Percentiles rank a stretch among this genome's conserved stretches.
These are phyloP conservation scores for Polyploca ridens DNA, from an alignment of 2,888 invertebrate genomes.

Conservation along the genomic window DNA sequence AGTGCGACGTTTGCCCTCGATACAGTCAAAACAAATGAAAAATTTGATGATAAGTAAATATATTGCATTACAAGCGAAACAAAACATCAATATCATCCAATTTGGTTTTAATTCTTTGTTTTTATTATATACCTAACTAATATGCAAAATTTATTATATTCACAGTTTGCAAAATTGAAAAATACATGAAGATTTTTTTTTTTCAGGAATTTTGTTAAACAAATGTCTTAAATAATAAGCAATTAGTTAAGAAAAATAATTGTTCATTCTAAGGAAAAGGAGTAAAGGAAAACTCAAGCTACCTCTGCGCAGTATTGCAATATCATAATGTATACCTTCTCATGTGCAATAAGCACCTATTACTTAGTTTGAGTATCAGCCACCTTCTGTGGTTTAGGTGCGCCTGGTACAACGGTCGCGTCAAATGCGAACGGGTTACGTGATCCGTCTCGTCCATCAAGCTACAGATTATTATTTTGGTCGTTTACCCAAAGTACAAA, in stretches of 20 bases:
- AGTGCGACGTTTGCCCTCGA: background rate
- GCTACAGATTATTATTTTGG: background rate
- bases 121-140: too few relatives aligned
- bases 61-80: too few relatives aligned
- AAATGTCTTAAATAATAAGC: background rate
- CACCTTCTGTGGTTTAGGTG: slow-evolving; percentile 54
- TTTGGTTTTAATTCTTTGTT: too few relatives aligned
- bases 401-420: slow-evolving; percentile 61
- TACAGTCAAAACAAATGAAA: background rate
- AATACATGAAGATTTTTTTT: too few relatives aligned
- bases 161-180: too few relatives aligned
- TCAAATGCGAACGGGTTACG: slow-evolving; percentile 61
- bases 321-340: slow-evolving; percentile 63
- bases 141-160: too few relatives aligned
- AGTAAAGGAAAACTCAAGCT: background rate
- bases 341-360: slow-evolving; percentile 74
- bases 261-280: background rate
- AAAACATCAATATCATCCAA: too few relatives aligned
- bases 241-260: background rate
- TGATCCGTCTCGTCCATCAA: slow-evolving; percentile 18
- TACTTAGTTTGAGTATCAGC: slow-evolving; percentile 55
- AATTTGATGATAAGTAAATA: background rate
- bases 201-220: too few relatives aligned
- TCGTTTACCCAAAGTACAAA: too few relatives aligned
- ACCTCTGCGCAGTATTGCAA: slow-evolving; percentile 15